These are phyloP conservation scores for Plumapathes pennacea DNA, from an alignment of 92 coral and sea anemone genomes.

Conservation along the genomic window DNA sequence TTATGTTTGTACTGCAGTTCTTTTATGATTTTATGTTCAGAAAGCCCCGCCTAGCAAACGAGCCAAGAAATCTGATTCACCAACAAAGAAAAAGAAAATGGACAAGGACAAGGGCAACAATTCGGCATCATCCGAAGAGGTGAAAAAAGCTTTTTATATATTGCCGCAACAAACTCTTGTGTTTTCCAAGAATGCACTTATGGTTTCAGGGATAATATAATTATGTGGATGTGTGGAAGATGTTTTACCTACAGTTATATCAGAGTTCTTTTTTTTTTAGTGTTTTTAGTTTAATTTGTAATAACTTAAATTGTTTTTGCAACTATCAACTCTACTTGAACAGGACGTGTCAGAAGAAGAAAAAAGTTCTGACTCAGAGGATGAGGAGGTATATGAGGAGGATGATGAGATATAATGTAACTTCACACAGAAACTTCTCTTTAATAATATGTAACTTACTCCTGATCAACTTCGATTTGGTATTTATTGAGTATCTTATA, in stretches of 20 bases:
- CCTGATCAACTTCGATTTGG: too few relatives aligned
- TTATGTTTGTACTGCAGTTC: too few relatives aligned
- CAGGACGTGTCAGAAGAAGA: conserved; percentile 28
- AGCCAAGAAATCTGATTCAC: conserved; percentile 4
- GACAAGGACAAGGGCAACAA: conserved; percentile 15
- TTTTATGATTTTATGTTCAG: too few relatives aligned
- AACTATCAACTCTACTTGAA: conserved; percentile 1
- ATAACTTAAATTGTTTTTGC: not conserved
- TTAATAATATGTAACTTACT: too few relatives aligned
- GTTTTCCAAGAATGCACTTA: too few relatives aligned
- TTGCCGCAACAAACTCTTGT: not conserved
- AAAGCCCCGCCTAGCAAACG: not conserved
- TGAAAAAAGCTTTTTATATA: not conserved
- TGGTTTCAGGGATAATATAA: too few relatives aligned
- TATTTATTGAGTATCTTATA: not conserved
- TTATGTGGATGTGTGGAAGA: too few relatives aligned
- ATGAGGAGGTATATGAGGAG: conserved; percentile 35
- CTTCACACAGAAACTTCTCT: too few relatives aligned
- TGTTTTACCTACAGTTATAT: too few relatives aligned
- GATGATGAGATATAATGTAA: not conserved
- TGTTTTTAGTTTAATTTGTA: not conserved
- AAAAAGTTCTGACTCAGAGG: conserved; percentile 14
- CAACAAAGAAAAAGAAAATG: too few relatives aligned
- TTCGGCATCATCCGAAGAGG: conserved; percentile 5
- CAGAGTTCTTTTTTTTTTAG: too few relatives aligned